These are phyloP conservation scores for Pempheris klunzingeri DNA, from an alignment of 2,797 vertebrate genomes.

Conservation along the genomic window DNA sequence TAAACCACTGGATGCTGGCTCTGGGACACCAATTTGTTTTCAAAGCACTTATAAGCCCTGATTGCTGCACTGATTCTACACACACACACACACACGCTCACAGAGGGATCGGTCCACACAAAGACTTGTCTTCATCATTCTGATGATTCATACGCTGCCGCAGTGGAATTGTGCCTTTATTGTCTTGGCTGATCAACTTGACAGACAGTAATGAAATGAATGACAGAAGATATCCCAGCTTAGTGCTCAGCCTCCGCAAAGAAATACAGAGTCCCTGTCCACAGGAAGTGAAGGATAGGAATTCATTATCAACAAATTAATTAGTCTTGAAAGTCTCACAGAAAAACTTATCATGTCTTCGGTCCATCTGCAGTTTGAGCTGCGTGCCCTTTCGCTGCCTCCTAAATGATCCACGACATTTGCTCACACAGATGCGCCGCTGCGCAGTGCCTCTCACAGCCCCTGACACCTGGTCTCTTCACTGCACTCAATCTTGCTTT, in stretches of 20 bases:
- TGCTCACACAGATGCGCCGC: conserved; percentile 20
- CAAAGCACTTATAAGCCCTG: conserved; percentile 48
- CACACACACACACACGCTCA: conserved; percentile 23
- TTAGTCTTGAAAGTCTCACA: conserved; percentile 57
- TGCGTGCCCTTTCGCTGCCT: conserved; percentile 13
- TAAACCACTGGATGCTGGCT: conserved; percentile 55
- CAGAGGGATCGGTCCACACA: conserved; percentile 43
- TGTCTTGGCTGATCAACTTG: conserved; percentile 67
- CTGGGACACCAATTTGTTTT: conserved; percentile 64
- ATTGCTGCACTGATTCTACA: conserved; percentile 39
- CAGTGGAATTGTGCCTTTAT: conserved; percentile 58
- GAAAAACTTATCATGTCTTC: conserved; percentile 25
- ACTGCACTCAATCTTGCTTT: conserved; percentile 43
- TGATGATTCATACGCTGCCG: conserved; percentile 56
- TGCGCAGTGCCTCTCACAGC: conserved; percentile 13
- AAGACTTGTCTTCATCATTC: conserved; percentile 63
- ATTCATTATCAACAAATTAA: conserved; percentile 67
- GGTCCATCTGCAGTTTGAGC: conserved; percentile 38
- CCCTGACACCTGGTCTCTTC: conserved; percentile 14
- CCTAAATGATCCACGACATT: conserved; percentile 38
- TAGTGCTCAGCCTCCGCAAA: conserved; percentile 46
- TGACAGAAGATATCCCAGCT: conserved; percentile 56
- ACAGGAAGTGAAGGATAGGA: conserved; percentile 45
- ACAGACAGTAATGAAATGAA: conserved; percentile 77
- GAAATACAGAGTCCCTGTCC: conserved; percentile 35